Base-by-base conservation (phyloP, 2,888 invertebrate species). In the Dolichomitus sp. region DNA sequence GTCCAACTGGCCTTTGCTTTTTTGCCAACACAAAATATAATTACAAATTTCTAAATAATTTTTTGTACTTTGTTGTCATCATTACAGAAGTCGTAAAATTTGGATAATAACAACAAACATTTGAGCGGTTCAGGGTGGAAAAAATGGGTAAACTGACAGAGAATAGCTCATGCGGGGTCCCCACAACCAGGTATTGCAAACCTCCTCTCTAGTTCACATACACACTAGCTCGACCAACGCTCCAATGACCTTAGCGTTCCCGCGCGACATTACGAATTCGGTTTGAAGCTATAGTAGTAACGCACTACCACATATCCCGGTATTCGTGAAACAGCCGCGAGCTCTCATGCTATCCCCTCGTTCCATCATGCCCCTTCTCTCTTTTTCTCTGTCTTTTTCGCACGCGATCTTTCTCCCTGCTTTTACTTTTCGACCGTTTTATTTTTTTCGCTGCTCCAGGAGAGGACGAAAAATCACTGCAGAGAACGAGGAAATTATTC, bases 191-290 rank as follows among this genome's bases (percentile, higher is more conserved):
- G 61, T 50, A 73, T 61, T 57, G 17, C 45, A 42, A 17, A 40
- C 50, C 68, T 40, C 17, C 57, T 30, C 30, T 42, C 42, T 9
- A 40, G 17, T 4, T 30, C 57, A 30, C 59, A 5, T 37, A 33
- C 63, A 40, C 57, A 45, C 50, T 48, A n/a, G 50, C 19, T 42
- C 37, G 33, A 17, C 57, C 42, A 69, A 59, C 70, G 68, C 70
- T 40, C 48, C 83, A 33, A 78, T 81, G 73, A 84, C 77, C 75
- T 72, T 81, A 74, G 54, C 78, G 75, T 73, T 50, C 63, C 65
- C 68, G 72, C 61, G 66, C 75, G 72, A 70, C 76, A 84, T 84
- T 84, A 83, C 72, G 79, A 73, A 85, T 85, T 85, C 81, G 73
- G 83, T 81, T 81, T 85, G 81, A 81, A 81, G 79, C 80, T 63